Base-by-base conservation (phyloP, 2,888 invertebrate genomes). In the Ectemnius cavifrons region DNA sequence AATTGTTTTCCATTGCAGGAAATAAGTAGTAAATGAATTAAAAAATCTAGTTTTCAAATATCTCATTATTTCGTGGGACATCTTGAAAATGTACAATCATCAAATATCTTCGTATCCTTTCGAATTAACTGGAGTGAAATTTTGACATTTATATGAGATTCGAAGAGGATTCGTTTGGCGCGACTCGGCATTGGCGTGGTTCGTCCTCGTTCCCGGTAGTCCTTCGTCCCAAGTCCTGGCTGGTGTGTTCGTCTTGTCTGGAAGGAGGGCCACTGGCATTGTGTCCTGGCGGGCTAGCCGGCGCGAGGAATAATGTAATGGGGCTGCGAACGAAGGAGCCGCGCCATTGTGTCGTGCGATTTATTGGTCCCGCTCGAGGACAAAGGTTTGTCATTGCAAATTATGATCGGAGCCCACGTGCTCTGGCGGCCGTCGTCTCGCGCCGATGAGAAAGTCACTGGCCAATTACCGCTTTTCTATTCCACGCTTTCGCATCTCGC, bases 331-430 rank as follows among this genome's bases (percentile, higher is more conserved):
- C 63, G 47, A 75, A 68, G 69, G 64, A 76, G 60, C 73, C 61
- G 68, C 75, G 70, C 72, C 77, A 78, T 82, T 81, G 81, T 79
- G 73, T 76, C 69, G 68, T 8, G 37, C 79, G 75, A 82, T 83
- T 80, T 80, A 80, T 80, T 73, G 74, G 63, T 75, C 80, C 75
- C 68, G 69, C 67, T 27, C 56, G 71, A 60, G 77, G 65, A 73
- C 78, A 79, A 78, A 78, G 78, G 73, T 78, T 79, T 75, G 79
- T 78, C 79, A 75, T 66, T 69, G 75, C 78, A 71, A 79, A 75
- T 81, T 75, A 76, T 70, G 76, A 77, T 75, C 67, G 77, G 71
- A 79, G 71, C 37, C 37, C 75, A 67, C 71, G 73, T 67, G 71
- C 62, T 63, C n/a, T n/a, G n/a, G n/a, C n/a, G n/a, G n/a, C 59